Evolutionary conservation across 2,797 vertebrate genomes (phyloP), one percentile per base, ranked within the genome.

Genomic region (Pelochelys cantorii): DNA sequence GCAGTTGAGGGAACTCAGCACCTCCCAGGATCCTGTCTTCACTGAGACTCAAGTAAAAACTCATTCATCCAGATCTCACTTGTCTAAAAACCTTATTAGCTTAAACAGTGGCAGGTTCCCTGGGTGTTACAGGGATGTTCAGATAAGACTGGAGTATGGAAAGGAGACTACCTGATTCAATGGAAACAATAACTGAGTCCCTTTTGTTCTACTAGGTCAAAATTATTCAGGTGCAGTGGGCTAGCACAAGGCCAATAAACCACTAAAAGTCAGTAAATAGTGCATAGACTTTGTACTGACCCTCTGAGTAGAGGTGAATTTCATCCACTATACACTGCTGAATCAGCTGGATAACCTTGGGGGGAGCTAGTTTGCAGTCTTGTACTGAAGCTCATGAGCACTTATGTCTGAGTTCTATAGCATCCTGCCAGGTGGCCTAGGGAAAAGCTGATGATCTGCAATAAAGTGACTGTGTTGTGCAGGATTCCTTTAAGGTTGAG

Each of bases 321-420:
- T 92, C 31, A 5, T 2, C 88, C 8, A 2, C 15, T 82, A 80
- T 0, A 0, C 5, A 5, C 3, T 88, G 71, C 65, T 86, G 10
- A 48, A 68, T 83, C 5, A 57, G 74, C 79, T 84, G 29, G 85
- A 23, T 65, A 91, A 77, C 22, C n/a, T 20, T 22, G 7, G 3
- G 31, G 31, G 4, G 86, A 56, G 22, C 2, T 84, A 84, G 22
- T 20, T 65, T 9, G 18, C 11, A 74, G 11, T 17, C 42, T 77
- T 48, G 42, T 77, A 52, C 74, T 52, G 74, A 52, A 77, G 15
- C 5, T 86, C 86, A 79, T 15, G 7, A 13, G 59, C 55, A 34
- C 13, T 54, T 79, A 8, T 31, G 2, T 54, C 55, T 81, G 84
- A 34, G 18, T 13, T 54, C 52, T 31, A 23, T 77, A 59, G 65